phyloP scores from a whole-genome alignment of 1,140 invertebrate species.

The Drosophila micromelanica region DNA sequence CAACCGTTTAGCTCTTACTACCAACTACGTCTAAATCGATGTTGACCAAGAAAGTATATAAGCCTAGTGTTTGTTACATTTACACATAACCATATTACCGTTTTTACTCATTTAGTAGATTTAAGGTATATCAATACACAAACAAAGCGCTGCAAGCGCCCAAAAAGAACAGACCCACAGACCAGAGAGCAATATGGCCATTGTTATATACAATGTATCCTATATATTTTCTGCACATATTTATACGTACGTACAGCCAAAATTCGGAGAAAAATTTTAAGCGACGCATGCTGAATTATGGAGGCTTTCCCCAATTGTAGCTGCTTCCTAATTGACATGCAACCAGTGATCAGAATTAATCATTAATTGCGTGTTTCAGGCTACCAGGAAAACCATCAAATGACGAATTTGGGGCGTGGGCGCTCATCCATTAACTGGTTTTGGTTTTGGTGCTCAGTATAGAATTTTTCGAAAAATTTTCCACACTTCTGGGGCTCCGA shows the following conservation, averaged over 20 bases:
- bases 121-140: background rate
- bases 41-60: too few species aligned
- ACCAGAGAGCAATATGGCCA: constrained; percentile 34
- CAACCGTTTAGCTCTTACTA: too few species aligned
- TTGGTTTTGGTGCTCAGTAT: background rate
- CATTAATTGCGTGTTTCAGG: constrained; percentile 49
- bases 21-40: too few species aligned
- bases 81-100: background rate
- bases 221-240: background rate
- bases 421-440: background rate
- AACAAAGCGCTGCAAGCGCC: constrained; percentile 27
- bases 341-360: constrained; percentile 47
- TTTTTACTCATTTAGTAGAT: too few species aligned
- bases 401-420: constrained; percentile 26
- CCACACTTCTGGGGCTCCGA: background rate
- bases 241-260: too few species aligned
- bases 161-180: constrained; percentile 12
- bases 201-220: constrained; percentile 9
- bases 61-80: too few species aligned
- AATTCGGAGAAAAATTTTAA: constrained; percentile 62
- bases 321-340: constrained; percentile 66
- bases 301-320: constrained; percentile 46
- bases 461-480: constrained; percentile 1
- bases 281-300: constrained; percentile 38
- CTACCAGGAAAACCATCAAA: constrained; percentile 50